Percentiles rank a stretch among this genome's conserved stretches.
These are phyloP conservation scores for Lithodes maja DNA, from an alignment of 2,888 invertebrate species.

Conservation along the genomic window DNA sequence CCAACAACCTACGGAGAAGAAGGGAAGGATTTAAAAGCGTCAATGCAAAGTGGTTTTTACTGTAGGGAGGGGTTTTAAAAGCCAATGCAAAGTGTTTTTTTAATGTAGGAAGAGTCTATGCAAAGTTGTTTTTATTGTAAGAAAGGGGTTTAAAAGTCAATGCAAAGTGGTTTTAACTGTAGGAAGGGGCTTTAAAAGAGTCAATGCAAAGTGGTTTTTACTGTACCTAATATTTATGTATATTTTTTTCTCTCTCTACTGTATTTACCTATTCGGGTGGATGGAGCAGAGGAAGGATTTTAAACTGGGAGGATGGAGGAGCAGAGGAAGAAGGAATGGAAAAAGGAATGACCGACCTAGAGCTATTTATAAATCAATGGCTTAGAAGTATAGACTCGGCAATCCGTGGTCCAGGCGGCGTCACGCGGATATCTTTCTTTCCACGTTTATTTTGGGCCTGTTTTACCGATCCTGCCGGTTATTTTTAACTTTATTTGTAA, in stretches of 20 bases:
- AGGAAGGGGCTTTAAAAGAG: neutral
- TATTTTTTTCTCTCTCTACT: neutral
- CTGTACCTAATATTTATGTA: neutral
- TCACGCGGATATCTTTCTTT: no score
- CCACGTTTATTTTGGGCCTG: no score
- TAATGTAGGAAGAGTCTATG: neutral
- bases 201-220: neutral
- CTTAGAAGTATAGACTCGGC: neutral
- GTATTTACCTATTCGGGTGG: neutral
- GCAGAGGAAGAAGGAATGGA: neutral
- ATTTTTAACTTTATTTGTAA: no score
- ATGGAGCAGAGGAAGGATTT: no score
- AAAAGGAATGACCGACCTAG: neutral
- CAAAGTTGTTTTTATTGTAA: neutral
- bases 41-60: neutral
- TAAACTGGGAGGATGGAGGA: neutral
- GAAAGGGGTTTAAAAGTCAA: neutral
- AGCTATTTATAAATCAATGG: neutral
- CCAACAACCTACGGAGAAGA: neutral
- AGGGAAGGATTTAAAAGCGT: neutral
- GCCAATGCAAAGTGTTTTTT: neutral
- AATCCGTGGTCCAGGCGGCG: no score
- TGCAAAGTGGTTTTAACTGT: neutral
- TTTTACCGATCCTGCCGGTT: no score
- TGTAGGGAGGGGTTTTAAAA: neutral